A percentile compares a stretch with the other conserved stretches of the same genome.
These are phyloP conservation scores for Ormyrus labotus DNA, from an alignment of 2,888 invertebrate genomes.

Conservation along the genomic window DNA sequence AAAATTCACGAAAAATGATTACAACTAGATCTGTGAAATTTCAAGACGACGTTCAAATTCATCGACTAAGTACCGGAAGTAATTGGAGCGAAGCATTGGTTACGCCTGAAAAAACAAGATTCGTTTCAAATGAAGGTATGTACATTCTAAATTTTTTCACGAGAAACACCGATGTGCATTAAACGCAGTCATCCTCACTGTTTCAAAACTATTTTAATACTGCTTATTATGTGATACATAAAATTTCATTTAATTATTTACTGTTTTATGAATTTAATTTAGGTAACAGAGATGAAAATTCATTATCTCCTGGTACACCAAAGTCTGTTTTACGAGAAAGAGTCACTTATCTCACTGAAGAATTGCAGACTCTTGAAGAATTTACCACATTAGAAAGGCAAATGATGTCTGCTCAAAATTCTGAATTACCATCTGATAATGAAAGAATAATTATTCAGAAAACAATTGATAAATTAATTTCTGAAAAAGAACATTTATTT, in stretches of 20 bases:
- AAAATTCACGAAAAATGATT: slow-evolving; percentile 6
- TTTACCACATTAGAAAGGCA: slow-evolving; percentile 81
- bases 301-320: slow-evolving; percentile 67
- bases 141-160: slow-evolving; percentile 6
- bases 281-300: neutral
- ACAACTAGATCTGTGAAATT: slow-evolving; percentile 43
- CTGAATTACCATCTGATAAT: slow-evolving; percentile 31
- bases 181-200: neutral
- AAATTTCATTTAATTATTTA: slow-evolving; percentile 19
- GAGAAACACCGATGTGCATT: neutral
- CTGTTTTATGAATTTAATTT: slow-evolving; percentile 8
- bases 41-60: slow-evolving; percentile 52
- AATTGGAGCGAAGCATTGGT: slow-evolving; percentile 57
- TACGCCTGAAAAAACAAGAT: slow-evolving; percentile 54
- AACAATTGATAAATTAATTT: slow-evolving; percentile 37
- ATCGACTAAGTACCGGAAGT: slow-evolving; percentile 43
- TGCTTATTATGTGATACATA: neutral
- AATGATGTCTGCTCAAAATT: slow-evolving; percentile 72
- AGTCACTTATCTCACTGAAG: slow-evolving; percentile 77
- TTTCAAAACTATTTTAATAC: neutral
- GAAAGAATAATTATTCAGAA: slow-evolving; percentile 42
- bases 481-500: slow-evolving; percentile 27
- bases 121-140: slow-evolving; percentile 26
- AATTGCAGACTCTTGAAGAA: slow-evolving; percentile 78
- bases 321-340: slow-evolving; percentile 70